phyloP scores from a whole-genome alignment of 2,113 vertebrate species.

The Mixornis gularis region DNA sequence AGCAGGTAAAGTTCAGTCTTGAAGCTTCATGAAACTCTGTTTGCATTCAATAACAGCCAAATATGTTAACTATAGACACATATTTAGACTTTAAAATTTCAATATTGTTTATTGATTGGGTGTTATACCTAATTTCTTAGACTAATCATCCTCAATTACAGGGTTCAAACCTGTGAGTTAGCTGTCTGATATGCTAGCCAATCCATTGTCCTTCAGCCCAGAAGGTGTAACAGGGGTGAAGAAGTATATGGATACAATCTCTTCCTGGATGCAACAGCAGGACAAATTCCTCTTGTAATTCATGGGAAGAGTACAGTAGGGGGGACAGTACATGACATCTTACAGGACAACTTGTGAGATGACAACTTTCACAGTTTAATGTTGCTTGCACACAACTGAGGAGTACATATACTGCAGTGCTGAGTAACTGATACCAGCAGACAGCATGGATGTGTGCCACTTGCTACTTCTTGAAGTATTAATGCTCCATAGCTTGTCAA shows the following conservation, averaged over 20 bases:
- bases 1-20: neutral
- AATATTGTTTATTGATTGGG: neutral
- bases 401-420: neutral
- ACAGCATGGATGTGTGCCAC: neutral
- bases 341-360: neutral
- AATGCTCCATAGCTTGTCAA: neutral
- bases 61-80: neutral
- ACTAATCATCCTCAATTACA: neutral
- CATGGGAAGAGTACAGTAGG: neutral
- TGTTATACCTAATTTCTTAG: neutral
- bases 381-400: neutral
- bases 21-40: neutral
- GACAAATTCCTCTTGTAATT: neutral
- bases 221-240: neutral
- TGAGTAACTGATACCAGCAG: neutral
- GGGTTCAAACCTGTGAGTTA: neutral
- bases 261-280: neutral
- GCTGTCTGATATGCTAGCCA: neutral
- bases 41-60: neutral
- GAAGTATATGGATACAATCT: neutral
- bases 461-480: neutral
- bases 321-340: rapidly evolving
- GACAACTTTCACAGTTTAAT: neutral
- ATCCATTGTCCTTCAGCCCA: neutral
- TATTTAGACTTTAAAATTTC: neutral